phyloP scores from a whole-genome alignment of 1,140 invertebrate genomes.

The Periplaneta americana region DNA sequence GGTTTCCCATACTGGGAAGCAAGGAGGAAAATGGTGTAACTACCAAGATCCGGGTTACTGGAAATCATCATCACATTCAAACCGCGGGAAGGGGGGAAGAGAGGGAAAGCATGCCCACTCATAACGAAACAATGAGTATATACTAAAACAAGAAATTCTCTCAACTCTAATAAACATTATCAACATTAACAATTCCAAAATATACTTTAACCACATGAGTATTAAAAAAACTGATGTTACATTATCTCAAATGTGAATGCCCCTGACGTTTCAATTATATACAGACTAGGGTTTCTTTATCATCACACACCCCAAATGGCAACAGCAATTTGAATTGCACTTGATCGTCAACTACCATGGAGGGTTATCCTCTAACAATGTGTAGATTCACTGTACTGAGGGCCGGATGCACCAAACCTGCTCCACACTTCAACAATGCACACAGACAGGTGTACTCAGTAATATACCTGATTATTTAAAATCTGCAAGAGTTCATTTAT shows the following conservation, averaged over 20 bases:
- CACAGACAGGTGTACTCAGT: not conserved
- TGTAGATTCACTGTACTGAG: not conserved
- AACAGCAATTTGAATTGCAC: not conserved
- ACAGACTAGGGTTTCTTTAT: not conserved
- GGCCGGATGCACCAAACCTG: not conserved
- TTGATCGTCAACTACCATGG: not conserved
- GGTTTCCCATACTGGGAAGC: no score
- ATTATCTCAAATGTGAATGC: not conserved
- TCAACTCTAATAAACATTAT: not conserved
- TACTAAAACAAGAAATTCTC: not conserved
- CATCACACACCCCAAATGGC: not conserved
- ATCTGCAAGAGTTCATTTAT: not conserved
- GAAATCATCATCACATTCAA: no score
- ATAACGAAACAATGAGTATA: not conserved
- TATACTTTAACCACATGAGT: not conserved
- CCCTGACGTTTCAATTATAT: not conserved
- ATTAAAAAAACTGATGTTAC: not conserved
- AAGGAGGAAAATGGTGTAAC: no score
- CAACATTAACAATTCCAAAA: not conserved
- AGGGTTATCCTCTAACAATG: not conserved
- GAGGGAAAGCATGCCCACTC: no score
- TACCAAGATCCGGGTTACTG: no score
- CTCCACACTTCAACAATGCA: not conserved
- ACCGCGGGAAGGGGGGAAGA: no score
- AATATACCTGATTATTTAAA: not conserved